Evolutionary conservation across 2,113 vertebrate species (phyloP).

Genomic region (Varanus komodoensis): DNA sequence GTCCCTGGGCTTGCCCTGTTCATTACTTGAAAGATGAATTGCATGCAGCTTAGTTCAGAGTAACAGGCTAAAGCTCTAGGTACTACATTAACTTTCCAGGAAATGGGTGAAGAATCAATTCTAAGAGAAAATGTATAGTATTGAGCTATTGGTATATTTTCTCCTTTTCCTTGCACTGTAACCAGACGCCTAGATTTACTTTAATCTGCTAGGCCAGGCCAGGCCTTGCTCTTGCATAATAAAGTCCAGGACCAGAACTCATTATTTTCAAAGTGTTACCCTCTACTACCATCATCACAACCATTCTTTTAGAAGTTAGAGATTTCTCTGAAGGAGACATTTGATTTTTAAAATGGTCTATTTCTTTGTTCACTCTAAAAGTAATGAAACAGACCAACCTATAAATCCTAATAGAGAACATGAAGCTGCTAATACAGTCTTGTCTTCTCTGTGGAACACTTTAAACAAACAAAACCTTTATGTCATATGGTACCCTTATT

Average conservation of each 20-base stretch:
- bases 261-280: no score
- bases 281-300: no score
- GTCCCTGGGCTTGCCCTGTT: no score
- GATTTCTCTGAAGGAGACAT: neutral
- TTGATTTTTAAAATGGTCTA: neutral
- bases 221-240: neutral
- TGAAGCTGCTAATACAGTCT: neutral
- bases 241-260: neutral
- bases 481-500: neutral
- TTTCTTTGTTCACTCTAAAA: neutral
- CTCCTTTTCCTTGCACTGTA: neutral
- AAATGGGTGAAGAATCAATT: neutral
- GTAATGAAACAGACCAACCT: neutral
- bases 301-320: neutral
- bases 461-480: neutral
- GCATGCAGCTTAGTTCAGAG: neutral
- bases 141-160: neutral
- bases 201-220: neutral
- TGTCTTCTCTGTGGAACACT: neutral
- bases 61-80: neutral
- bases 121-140: neutral
- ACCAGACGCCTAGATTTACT: neutral
- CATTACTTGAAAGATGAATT: neutral
- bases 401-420: neutral
- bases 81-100: neutral